These are phyloP conservation scores for Limnodromus scolopaceus DNA, from an alignment of 2,797 vertebrate genomes.

Conservation along the genomic window DNA sequence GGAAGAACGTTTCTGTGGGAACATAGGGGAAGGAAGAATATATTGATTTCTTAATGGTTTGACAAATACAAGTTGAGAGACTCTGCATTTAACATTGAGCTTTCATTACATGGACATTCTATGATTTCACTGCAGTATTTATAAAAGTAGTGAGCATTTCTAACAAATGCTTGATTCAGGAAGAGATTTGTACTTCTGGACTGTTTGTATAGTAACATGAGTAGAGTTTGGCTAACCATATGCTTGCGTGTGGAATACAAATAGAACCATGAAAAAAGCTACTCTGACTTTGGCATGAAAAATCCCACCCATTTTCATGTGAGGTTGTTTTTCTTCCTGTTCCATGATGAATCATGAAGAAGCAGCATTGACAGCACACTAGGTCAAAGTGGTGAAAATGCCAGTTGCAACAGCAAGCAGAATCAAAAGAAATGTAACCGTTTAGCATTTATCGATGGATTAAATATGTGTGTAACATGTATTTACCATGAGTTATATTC, in stretches of 20 bases:
- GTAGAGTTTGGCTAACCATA: not conserved
- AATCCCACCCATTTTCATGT: not conserved
- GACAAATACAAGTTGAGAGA: not conserved
- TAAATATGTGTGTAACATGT: not conserved
- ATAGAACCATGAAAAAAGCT: not conserved
- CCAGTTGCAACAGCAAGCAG: not conserved
- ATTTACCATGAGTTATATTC: not conserved
- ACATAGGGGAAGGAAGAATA: not conserved
- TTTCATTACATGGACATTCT: not conserved
- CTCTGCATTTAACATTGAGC: not conserved
- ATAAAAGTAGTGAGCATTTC: not conserved
- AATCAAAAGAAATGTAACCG: not conserved
- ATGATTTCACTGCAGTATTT: not conserved
- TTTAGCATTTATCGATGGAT: not conserved
- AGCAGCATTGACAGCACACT: not conserved
- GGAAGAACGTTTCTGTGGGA: not conserved
- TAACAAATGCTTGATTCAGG: not conserved
- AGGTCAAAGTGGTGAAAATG: not conserved
- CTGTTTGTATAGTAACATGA: conserved; percentile 4
- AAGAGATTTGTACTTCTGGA: not conserved
- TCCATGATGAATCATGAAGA: not conserved
- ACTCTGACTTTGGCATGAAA: not conserved
- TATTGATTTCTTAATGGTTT: not conserved
- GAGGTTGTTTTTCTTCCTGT: not conserved
- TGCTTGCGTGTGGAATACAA: not conserved